phyloP scores from a whole-genome alignment of 2,113 vertebrate species.

The Ictalurus furcatus region DNA sequence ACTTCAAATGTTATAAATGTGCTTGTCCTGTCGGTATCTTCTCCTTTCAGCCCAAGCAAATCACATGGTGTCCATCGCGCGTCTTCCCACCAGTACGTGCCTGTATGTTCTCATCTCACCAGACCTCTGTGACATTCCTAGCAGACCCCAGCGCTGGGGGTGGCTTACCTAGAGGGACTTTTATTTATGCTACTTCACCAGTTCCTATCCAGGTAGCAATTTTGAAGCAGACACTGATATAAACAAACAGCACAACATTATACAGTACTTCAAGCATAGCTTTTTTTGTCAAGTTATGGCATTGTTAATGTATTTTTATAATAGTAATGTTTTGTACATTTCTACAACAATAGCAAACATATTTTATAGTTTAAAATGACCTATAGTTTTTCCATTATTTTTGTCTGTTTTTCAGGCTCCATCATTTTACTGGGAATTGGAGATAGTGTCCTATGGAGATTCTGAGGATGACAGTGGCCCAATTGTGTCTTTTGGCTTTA shows the following conservation, averaged over 20 bases:
- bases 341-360: neutral
- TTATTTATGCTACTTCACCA: conserved; percentile 93
- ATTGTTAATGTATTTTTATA: neutral
- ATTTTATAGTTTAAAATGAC: neutral
- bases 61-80: conserved; percentile 93
- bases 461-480: conserved; percentile 96
- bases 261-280: neutral
- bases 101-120: conserved; percentile 94
- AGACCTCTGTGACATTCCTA: conserved; percentile 94
- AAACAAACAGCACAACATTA: neutral
- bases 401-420: conserved; percentile 78
- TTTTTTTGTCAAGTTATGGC: neutral
- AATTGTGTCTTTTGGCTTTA: conserved; percentile 96
- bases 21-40: neutral
- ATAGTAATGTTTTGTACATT: neutral
- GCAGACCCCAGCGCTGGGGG: conserved; percentile 96
- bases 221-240: neutral
- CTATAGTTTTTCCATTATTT: neutral
- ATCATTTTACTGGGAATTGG: conserved; percentile 98
- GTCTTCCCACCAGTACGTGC: conserved; percentile 96
- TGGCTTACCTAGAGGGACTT: conserved; percentile 91
- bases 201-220: conserved; percentile 86
- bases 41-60: conserved; percentile 85
- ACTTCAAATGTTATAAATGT: neutral
- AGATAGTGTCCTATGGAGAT: conserved; percentile 96